Evolutionary conservation across 2,113 vertebrate genomes (phyloP), one percentile per base, ranked within the genome.

Genomic region (Phycodurus eques): DNA sequence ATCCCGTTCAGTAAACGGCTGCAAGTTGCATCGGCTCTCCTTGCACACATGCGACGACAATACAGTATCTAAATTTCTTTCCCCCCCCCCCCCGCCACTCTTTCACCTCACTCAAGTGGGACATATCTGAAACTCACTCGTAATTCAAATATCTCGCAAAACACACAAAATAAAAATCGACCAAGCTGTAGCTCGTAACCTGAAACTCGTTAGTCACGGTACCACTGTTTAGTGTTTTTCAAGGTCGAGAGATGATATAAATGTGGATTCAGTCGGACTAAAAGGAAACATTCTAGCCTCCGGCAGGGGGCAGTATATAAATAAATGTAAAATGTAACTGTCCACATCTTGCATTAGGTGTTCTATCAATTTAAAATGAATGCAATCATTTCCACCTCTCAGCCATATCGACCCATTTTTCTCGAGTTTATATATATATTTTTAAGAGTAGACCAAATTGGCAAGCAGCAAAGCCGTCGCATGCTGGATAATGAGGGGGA

Each of bases 341-440:
- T n/a, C 59, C 59, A 35, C 62, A 64, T 7, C 62, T 6, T 42
- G 6, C 20, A 22, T 22, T 44, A 22, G n/a, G 13, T 20, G n/a
- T 65, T 46, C 42, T 22, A 65, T 65, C 63, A 44, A 65, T 44
- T 46, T 65, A 22, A 46, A 65, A 65, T 44, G 33, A 65, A 44
- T 46, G 63, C 42, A 65, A 43, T 65, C 63, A 65, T 65, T 65
- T 46, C 20, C 42, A 65, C 42, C 42, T 44, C 10, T 44, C 43
- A n/a, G 20, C 20, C 42, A 7, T 44, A 65, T 65, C 42, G 42
- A 44, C 63, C 63, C 3, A 39, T 39, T 39, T 39, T 39, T 39
- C 35, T 39, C 35, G 6, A 39, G 35, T 39, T 39, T 39, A 39
- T 39, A 39, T 39, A 39, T 39, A 27, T 27, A 27, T 15, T 53